Percentiles rank a stretch among this genome's conserved stretches.
These are phyloP conservation scores for Lophius piscatorius DNA, from an alignment of 2,113 vertebrate genomes.

Conservation along the genomic window DNA sequence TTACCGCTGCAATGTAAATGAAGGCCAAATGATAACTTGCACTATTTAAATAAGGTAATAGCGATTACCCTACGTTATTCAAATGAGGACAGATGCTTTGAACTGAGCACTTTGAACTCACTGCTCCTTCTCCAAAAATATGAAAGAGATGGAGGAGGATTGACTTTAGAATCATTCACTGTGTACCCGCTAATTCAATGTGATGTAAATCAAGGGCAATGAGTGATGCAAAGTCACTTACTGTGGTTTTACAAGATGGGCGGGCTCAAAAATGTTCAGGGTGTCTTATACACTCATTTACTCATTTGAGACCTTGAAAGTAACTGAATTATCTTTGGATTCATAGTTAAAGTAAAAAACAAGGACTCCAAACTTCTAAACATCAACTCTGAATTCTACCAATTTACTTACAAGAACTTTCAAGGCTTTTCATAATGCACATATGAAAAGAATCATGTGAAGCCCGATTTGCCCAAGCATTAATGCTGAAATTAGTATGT, in stretches of 20 bases:
- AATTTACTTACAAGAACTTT: constrained; percentile 23
- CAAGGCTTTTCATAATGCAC: constrained; percentile 25
- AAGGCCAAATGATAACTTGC: constrained; percentile 79
- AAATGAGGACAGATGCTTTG: constrained; percentile 72
- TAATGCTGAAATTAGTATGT: background rate
- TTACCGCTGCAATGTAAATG: constrained; percentile 76
- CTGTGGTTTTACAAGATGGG: constrained; percentile 20
- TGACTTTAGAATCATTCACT: constrained; percentile 62
- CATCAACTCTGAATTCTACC: background rate
- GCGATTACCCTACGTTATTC: constrained; percentile 76
- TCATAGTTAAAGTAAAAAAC: constrained; percentile 10
- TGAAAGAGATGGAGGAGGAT: constrained; percentile 48
- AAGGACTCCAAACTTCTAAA: background rate
- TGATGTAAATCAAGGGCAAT: constrained; percentile 69
- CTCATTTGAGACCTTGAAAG: constrained; percentile 34
- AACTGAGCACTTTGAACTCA: constrained; percentile 69
- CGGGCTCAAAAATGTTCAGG: constrained; percentile 4
- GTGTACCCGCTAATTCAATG: constrained; percentile 63
- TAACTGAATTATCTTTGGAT: constrained; percentile 15
- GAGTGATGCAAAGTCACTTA: constrained; percentile 40
- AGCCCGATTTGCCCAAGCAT: background rate
- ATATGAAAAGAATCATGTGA: constrained; percentile 8
- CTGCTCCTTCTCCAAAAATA: constrained; percentile 64
- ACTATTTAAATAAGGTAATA: constrained; percentile 80
- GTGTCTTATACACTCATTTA: background rate